phyloP scores from a whole-genome alignment of 2,113 vertebrate species.

The Gorsachius goisagi region DNA sequence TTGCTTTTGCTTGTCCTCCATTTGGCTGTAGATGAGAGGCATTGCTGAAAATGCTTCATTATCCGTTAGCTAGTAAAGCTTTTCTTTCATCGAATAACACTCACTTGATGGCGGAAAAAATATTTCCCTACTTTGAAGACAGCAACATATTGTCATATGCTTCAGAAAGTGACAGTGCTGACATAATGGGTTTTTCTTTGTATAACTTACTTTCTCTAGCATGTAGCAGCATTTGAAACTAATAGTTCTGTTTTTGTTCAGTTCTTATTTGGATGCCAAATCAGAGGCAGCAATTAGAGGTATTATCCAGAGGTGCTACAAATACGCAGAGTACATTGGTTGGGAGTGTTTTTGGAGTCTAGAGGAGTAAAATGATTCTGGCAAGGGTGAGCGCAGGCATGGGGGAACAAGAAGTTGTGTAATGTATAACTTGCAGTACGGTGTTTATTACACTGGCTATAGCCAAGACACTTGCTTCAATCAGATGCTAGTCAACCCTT shows the following conservation, averaged over 20 bases:
- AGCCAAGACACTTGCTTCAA: background rate
- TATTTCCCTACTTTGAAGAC: slow-evolving; percentile 64
- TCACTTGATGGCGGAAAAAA: slow-evolving; percentile 68
- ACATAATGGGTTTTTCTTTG: slow-evolving; percentile 22
- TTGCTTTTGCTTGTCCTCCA: slow-evolving; percentile 66
- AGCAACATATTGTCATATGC: slow-evolving; percentile 37
- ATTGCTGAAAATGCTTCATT: slow-evolving; percentile 61
- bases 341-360: slow-evolving; percentile 48
- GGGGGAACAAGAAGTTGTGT: slow-evolving; percentile 11
- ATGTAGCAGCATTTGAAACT: slow-evolving; percentile 30
- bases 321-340: slow-evolving; percentile 15
- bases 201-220: slow-evolving; percentile 32
- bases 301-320: slow-evolving; percentile 31
- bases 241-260: slow-evolving; percentile 21
- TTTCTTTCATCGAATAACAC: slow-evolving; percentile 75
- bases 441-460: background rate
- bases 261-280: slow-evolving; percentile 55
- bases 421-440: background rate
- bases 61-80: slow-evolving; percentile 70
- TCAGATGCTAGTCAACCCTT: background rate
- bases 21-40: slow-evolving; percentile 76
- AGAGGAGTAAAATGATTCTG: slow-evolving; percentile 14
- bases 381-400: background rate
- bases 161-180: slow-evolving; percentile 58
- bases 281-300: slow-evolving; percentile 22